phyloP scores from a whole-genome alignment of 2,888 invertebrate genomes.

The Cataglyphis albicans region DNA sequence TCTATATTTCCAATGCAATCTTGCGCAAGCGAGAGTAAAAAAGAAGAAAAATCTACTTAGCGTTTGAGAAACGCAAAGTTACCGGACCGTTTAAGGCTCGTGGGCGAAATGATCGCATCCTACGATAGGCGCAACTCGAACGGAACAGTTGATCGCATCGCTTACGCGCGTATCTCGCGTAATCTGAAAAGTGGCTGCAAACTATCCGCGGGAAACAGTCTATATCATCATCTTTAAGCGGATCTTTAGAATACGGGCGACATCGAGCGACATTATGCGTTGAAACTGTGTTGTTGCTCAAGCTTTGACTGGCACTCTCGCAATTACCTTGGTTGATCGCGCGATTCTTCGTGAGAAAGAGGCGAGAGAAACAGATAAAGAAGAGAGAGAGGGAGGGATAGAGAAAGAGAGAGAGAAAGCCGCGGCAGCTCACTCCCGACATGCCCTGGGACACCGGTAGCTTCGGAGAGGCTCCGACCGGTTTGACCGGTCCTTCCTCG shows the following conservation, averaged over 20 bases:
- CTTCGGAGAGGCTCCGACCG: slow-evolving; percentile 50
- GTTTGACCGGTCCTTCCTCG: slow-evolving; percentile 45
- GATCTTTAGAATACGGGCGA: neutral
- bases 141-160: slow-evolving; percentile 6
- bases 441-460: slow-evolving; percentile 55
- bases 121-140: neutral
- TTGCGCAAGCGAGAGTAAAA: neutral
- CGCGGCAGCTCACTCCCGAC: slow-evolving; percentile 44
- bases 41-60: neutral
- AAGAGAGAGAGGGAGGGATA: slow-evolving; percentile 45
- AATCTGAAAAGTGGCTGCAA: neutral
- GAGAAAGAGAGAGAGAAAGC: slow-evolving; percentile 46
- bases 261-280: slow-evolving; percentile 28
- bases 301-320: slow-evolving; percentile 33
- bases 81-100: neutral
- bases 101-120: neutral
- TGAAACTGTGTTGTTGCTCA: slow-evolving; percentile 45
- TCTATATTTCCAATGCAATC: neutral
- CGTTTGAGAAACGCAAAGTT: neutral
- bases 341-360: slow-evolving; percentile 45
- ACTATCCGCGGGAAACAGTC: neutral
- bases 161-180: neutral
- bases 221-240: neutral
- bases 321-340: slow-evolving; percentile 47
- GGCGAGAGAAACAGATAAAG: neutral